Evolutionary conservation across 2,113 vertebrate species (phyloP).

Genomic region (Narcine bancroftii): DNA sequence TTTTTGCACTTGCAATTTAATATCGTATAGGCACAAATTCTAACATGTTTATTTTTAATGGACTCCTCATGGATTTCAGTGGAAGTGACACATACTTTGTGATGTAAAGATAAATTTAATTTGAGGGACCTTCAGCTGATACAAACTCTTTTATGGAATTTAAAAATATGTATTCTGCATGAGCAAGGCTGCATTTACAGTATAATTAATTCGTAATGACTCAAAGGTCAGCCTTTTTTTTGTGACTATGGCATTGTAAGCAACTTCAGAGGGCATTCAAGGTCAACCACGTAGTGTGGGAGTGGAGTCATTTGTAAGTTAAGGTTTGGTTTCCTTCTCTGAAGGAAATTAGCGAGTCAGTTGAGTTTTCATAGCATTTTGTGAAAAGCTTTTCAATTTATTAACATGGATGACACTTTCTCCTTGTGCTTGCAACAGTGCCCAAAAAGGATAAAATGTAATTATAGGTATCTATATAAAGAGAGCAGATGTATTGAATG

Average conservation of each 20-base stretch:
- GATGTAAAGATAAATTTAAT: neutral
- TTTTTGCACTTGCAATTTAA: neutral
- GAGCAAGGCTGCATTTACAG: neutral
- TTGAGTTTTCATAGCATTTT: neutral
- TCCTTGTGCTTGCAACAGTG: neutral
- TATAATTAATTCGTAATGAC: neutral
- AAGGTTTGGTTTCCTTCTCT: neutral
- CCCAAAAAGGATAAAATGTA: neutral
- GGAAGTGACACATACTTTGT: neutral
- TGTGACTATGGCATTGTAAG: neutral
- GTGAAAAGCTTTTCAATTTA: neutral
- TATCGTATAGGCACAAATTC: neutral
- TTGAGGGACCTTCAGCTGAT: neutral
- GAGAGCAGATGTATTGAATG: neutral
- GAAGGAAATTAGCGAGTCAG: neutral
- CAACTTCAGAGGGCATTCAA: neutral
- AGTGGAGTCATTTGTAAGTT: neutral
- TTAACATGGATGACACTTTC: neutral
- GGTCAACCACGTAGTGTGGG: neutral
- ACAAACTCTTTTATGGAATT: neutral
- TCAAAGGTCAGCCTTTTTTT: neutral
- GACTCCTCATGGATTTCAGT: neutral
- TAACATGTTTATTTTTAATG: neutral
- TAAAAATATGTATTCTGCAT: neutral
- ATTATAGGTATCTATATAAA: neutral